phyloP scores from a whole-genome alignment of 2,113 vertebrate species.

The Bubalus kerabau region DNA sequence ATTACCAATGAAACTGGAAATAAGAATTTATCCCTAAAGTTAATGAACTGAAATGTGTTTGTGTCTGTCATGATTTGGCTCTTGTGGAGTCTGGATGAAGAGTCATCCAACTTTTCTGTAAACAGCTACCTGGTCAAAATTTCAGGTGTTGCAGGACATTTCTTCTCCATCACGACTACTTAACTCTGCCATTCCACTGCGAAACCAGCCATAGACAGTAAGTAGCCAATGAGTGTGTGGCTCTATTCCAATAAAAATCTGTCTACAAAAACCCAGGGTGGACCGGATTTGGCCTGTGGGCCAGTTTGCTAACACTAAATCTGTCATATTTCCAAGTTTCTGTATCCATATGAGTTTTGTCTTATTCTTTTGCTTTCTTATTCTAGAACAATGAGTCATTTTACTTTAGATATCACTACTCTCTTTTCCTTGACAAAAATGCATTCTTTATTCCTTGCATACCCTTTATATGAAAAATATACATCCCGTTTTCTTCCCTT shows the following conservation, averaged over 20 bases:
- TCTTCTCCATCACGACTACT: neutral
- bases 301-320: neutral
- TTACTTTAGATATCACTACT: neutral
- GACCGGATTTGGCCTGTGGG: neutral
- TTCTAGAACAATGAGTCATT: neutral
- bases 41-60: neutral
- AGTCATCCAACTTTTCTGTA: neutral
- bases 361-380: neutral
- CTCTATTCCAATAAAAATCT: neutral
- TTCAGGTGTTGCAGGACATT: too few species aligned
- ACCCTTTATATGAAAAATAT: neutral
- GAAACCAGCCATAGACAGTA: neutral
- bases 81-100: neutral
- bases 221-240: neutral
- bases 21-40: neutral
- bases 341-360: neutral
- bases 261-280: neutral
- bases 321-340: neutral
- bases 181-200: neutral
- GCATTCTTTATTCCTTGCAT: neutral
- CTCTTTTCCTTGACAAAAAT: neutral
- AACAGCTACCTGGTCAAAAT: neutral
- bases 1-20: neutral
- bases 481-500: neutral
- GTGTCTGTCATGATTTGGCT: neutral